phyloP scores from a whole-genome alignment of 2,797 vertebrate species.

The Phataginus tetradactyla region DNA sequence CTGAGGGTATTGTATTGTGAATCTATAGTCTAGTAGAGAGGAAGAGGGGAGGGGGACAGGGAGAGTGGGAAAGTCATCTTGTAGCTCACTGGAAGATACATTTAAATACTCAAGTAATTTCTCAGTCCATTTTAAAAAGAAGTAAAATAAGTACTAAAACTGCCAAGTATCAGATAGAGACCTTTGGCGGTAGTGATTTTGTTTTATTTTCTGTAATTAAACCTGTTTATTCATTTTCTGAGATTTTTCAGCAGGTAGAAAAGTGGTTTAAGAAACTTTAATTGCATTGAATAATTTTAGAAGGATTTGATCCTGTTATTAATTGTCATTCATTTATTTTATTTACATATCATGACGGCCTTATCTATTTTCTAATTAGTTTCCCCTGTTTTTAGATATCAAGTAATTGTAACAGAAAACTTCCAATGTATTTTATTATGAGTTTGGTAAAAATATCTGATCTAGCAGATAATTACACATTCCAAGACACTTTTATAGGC shows the following conservation, averaged over 20 bases:
- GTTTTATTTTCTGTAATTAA: slow-evolving; percentile 83
- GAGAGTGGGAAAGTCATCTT: background rate
- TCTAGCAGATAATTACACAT: slow-evolving; percentile 86
- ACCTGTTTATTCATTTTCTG: slow-evolving; percentile 78
- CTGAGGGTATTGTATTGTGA: background rate
- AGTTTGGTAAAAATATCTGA: slow-evolving; percentile 80
- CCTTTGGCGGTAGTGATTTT: slow-evolving; percentile 75
- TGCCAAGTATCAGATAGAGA: slow-evolving; percentile 74
- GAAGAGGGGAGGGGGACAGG: background rate
- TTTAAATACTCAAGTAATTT: slow-evolving; percentile 61
- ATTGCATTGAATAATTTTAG: slow-evolving; percentile 71
- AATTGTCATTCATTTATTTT: slow-evolving; percentile 78
- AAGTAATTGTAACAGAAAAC: slow-evolving; percentile 71
- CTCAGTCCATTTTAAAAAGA: slow-evolving; percentile 70
- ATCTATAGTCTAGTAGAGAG: slow-evolving; percentile 3
- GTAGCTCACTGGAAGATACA: background rate
- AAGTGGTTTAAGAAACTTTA: slow-evolving; percentile 72
- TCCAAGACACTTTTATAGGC: slow-evolving; percentile 85
- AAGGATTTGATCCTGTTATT: slow-evolving; percentile 70
- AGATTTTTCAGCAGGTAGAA: slow-evolving; percentile 65
- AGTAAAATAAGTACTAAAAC: slow-evolving; percentile 71
- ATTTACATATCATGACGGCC: slow-evolving; percentile 74
- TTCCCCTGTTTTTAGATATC: slow-evolving; percentile 76
- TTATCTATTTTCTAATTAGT: slow-evolving; percentile 81
- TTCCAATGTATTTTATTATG: slow-evolving; percentile 77